A percentile compares a stretch with the other conserved stretches of the same genome.
phyloP scores from a whole-genome alignment of 2,888 invertebrate genomes.

The Ormyrus rosae region DNA sequence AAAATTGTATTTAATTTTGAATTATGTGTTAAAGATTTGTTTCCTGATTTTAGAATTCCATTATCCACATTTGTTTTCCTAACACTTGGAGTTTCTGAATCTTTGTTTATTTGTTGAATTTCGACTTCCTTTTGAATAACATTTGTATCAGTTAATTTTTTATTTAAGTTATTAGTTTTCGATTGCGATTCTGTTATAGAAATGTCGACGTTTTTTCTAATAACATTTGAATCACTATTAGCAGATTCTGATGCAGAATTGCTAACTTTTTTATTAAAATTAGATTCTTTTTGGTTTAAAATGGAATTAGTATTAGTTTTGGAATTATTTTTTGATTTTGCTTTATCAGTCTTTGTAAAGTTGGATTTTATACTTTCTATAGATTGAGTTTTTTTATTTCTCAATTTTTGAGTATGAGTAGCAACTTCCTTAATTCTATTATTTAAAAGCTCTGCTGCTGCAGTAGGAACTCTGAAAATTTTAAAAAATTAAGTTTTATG shows the following conservation, averaged over 20 bases:
- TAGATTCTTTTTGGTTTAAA: slow-evolving; percentile 25
- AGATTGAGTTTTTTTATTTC: slow-evolving; percentile 59
- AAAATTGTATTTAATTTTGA: slow-evolving; percentile 1
- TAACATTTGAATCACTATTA: not conserved
- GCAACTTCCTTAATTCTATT: slow-evolving; percentile 70
- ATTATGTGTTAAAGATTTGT: slow-evolving; percentile 4
- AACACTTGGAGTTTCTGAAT: not conserved
- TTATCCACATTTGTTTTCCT: not conserved
- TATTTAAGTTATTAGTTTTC: not conserved
- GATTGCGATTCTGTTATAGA: not conserved
- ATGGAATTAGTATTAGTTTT: slow-evolving; percentile 37
- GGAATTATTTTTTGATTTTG: slow-evolving; percentile 31
- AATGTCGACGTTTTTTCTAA: not conserved
- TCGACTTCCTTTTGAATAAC: slow-evolving; percentile 4
- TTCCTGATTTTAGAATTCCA: not conserved
- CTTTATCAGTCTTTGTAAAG: slow-evolving; percentile 29
- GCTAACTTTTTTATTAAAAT: slow-evolving; percentile 5
- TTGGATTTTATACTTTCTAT: slow-evolving; percentile 30
- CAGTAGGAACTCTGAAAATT: slow-evolving; percentile 69
- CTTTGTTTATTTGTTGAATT: not conserved
- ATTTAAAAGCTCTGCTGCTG: slow-evolving; percentile 69
- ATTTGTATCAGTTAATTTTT: not conserved
- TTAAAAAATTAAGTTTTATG: slow-evolving; percentile 28
- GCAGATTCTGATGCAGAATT: not conserved
- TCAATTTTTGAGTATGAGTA: slow-evolving; percentile 67